These are phyloP conservation scores for Cyanocitta stelleri DNA, from an alignment of 2,113 vertebrate genomes.

Conservation along the genomic window DNA sequence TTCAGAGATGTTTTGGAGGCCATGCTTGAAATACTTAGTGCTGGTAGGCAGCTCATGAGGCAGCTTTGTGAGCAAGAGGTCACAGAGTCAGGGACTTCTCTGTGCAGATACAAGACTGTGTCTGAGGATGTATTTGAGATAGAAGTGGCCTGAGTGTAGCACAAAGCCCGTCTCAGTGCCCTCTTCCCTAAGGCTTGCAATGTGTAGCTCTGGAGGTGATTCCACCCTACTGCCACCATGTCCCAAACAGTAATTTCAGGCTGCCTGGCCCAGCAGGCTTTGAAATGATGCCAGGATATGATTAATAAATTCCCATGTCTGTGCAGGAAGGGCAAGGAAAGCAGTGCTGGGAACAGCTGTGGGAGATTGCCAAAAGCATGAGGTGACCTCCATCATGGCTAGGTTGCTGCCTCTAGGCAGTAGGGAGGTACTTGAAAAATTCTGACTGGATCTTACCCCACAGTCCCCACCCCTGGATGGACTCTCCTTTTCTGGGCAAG, in stretches of 20 bases:
- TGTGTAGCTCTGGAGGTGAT: neutral
- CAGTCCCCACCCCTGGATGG: neutral
- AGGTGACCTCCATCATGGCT: neutral
- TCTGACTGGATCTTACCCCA: neutral
- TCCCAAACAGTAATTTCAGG: neutral
- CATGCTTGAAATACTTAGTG: rapidly evolving
- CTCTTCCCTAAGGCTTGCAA: neutral
- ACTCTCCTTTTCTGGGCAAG: neutral
- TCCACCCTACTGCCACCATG: neutral
- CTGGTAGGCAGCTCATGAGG: rapidly evolving
- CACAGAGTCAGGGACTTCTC: neutral
- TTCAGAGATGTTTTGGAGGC: neutral
- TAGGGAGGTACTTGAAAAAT: neutral
- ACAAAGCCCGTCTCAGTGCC: neutral
- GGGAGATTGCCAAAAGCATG: neutral
- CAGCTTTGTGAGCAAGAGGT: neutral
- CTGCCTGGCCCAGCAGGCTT: neutral
- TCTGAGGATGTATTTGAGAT: neutral
- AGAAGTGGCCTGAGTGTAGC: neutral
- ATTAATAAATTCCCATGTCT: neutral
- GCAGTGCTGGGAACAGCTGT: neutral
- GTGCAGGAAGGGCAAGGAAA: neutral
- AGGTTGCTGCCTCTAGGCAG: neutral
- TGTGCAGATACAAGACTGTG: neutral
- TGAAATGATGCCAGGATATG: neutral